Conservation (phyloP, 2,113 vertebrate genomes). For the Orientallactaga bullata region DNA sequence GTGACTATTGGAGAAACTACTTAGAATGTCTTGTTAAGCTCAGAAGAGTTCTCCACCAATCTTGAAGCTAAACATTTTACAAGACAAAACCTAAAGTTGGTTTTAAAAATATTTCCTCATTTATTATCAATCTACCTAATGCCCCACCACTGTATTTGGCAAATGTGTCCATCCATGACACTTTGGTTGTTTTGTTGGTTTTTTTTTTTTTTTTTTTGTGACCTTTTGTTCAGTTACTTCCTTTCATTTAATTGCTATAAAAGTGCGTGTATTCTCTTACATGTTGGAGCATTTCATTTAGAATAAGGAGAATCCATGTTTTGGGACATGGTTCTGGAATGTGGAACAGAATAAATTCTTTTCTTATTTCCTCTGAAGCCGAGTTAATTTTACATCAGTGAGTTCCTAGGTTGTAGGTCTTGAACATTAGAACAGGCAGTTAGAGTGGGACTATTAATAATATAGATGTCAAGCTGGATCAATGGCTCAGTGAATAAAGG, state of each 20-base stretch:
- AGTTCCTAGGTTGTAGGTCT: neutral
- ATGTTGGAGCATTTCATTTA: neutral
- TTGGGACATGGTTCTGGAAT: neutral
- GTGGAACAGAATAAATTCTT: no score
- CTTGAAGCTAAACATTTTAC: no score
- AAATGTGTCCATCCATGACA: no score
- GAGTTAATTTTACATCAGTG: no score
- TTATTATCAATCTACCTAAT: no score
- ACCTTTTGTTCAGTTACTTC: neutral
- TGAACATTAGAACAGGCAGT: neutral
- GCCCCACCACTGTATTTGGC: no score
- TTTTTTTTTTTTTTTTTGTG: no score
- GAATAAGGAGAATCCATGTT: neutral
- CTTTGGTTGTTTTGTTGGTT: no score
- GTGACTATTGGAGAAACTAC: neutral
- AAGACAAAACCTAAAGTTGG: neutral
- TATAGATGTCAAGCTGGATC: neutral
- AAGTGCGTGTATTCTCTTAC: neutral
- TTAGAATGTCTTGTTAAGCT: neutral
- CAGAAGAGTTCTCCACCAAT: neutral
- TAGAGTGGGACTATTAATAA: conserved; percentile 26
- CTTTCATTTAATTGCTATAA: neutral
- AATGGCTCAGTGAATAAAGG: no score
- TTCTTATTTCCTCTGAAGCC: no score
- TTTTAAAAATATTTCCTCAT: neutral